These are phyloP conservation scores for Hoplodrina ambigua DNA, from an alignment of 2,888 invertebrate genomes.

Conservation along the genomic window DNA sequence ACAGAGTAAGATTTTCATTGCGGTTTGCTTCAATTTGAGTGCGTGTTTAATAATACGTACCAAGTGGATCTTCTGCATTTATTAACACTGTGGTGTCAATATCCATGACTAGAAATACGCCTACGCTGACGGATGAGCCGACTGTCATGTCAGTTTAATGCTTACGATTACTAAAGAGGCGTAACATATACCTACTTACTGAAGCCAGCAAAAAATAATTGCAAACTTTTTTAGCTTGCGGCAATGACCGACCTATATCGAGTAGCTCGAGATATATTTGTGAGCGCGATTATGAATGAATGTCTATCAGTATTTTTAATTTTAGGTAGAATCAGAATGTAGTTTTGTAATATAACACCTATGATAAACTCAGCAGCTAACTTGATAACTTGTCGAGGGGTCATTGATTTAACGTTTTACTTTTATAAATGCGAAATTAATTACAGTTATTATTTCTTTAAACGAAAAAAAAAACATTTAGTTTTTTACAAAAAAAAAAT, in stretches of 20 bases:
- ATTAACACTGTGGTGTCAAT: slow-evolving; percentile 3
- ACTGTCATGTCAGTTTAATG: slow-evolving; percentile 47
- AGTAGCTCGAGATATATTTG: slow-evolving; percentile 7
- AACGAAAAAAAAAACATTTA: too few relatives aligned
- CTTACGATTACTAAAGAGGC: slow-evolving; percentile 36
- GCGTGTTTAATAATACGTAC: neutral
- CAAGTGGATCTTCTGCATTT: slow-evolving; percentile 14
- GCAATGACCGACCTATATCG: slow-evolving; percentile 58
- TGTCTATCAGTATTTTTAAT: neutral
- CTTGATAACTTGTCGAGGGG: slow-evolving; percentile 4
- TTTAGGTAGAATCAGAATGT: neutral
- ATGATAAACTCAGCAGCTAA: slow-evolving; percentile 14
- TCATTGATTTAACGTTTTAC: neutral
- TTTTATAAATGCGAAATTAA: slow-evolving; percentile 9
- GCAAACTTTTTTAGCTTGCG: slow-evolving; percentile 15
- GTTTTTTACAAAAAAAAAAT: too few relatives aligned
- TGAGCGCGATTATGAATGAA: neutral
- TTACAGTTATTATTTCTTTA: neutral
- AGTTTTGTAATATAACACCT: neutral
- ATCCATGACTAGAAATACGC: slow-evolving; percentile 41
- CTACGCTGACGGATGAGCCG: slow-evolving; percentile 51
- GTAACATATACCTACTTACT: slow-evolving; percentile 1
- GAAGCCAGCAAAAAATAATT: slow-evolving; percentile 32
- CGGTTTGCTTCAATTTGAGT: neutral
- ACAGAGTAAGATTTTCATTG: too few relatives aligned